Evolutionary conservation across 2,888 invertebrate genomes (phyloP).

Genomic region (Conus canariensis): DNA sequence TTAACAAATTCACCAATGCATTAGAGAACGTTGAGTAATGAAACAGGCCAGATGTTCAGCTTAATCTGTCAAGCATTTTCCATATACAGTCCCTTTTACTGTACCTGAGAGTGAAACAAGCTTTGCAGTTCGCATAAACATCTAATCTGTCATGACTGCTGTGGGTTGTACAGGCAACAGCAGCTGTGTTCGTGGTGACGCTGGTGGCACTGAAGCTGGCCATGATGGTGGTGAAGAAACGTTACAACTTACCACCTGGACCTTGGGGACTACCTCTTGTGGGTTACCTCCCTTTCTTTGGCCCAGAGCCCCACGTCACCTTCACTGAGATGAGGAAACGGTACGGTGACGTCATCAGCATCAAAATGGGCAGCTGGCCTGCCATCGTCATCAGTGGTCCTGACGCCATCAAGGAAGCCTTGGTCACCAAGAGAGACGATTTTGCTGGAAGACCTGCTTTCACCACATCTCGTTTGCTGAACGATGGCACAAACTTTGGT

Average conservation of each 20-base stretch:
- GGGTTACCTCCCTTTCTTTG: constrained; percentile 57
- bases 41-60: no score
- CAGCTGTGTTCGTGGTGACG: constrained; percentile 21
- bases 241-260: constrained; percentile 46
- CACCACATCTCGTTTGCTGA: constrained; percentile 40
- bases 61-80: no score
- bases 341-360: constrained; percentile 56
- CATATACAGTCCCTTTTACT: neutral
- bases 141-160: neutral
- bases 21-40: no score
- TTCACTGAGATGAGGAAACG: constrained; percentile 49
- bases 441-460: constrained; percentile 54
- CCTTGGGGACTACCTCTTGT: constrained; percentile 57
- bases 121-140: neutral
- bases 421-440: constrained; percentile 45
- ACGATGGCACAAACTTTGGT: constrained; percentile 37
- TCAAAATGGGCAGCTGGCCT: constrained; percentile 54
- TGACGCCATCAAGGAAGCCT: constrained; percentile 47
- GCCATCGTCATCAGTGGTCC: constrained; percentile 52
- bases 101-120: constrained; percentile 53
- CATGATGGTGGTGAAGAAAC: constrained; percentile 12
- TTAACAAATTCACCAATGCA: no score
- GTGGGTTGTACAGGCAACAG: neutral
- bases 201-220: neutral
- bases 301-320: constrained; percentile 49